Base-by-base conservation (phyloP, 2,113 vertebrate genomes). In the Gallinago jamesoni region DNA sequence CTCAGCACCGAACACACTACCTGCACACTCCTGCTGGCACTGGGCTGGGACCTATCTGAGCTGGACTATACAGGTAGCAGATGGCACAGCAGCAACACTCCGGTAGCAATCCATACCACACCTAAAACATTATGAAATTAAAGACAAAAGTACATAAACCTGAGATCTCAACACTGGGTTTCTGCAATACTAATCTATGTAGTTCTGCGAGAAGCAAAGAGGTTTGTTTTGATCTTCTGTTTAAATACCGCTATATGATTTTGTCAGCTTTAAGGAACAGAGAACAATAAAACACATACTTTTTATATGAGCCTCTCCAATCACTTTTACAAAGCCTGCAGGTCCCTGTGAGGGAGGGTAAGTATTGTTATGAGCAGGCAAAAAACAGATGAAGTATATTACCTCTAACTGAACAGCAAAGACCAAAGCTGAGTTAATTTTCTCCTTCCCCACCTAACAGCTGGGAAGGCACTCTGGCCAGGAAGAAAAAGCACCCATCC, bases 21-120 rank as follows among this genome's bases (percentile, higher is more conserved):
- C 89, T 84, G 83, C 93, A 96, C 80, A 57, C 22, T 53, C 69
- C 62, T 55, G 56, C 63, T 73, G 62, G 33, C 79, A 47, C 53
- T 30, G 53, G 77, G 72, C 85, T 92, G 89, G 75, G 89, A 92
- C 72, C 27, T 85, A 25, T 14, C 66, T 27, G 70, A 90, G 75
- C 94, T 70, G 87, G 35, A 19, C 79, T 23, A 4, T 7, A 56
- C 76, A 87, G 87, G 91, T 39, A 93, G 77, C 94, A 97, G 95
- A 91, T 85, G 92, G 78, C 56, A 70, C 2, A 21, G 72, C 64
- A 45, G 84, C 52, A 69, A 41, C 67, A 35, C 68, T 25, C 64
- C 4, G 4, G 22, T 1, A 87, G 64, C 45, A 60, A 48, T 2
- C 22, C 72, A 48, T 3, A 80, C 59, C 69, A 64, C 53, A 78